phyloP scores from a whole-genome alignment of 2,888 invertebrate species.

The Tachina grossa region DNA sequence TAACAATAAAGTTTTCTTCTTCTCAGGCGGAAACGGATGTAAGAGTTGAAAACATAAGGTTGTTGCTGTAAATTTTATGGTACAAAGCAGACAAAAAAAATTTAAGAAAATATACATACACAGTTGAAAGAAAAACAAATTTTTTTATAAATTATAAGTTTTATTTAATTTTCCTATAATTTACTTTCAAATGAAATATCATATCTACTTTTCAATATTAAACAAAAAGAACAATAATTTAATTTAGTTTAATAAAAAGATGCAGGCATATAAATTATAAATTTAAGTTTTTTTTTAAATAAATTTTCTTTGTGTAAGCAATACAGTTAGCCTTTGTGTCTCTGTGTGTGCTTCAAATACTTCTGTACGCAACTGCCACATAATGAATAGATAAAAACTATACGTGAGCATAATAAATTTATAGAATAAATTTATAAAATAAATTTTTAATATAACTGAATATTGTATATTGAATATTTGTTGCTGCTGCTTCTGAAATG shows the following conservation, averaged over 20 bases:
- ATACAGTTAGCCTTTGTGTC: neutral
- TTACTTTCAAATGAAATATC: neutral
- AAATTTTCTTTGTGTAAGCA: constrained; percentile 10
- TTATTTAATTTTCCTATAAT: neutral
- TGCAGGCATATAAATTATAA: constrained; percentile 23
- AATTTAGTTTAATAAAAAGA: constrained; percentile 20
- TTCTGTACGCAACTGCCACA: neutral
- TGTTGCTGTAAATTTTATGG: constrained; percentile 29
- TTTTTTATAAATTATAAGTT: constrained; percentile 15
- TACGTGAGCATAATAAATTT: constrained; percentile 38
- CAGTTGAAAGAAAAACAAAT: neutral
- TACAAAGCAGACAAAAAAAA: neutral
- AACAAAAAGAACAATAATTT: neutral
- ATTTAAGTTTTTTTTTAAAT: neutral
- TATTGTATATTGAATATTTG: constrained; percentile 14
- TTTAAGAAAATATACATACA: neutral
- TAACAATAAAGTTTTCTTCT: constrained; percentile 55
- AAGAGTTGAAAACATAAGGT: constrained; percentile 64
- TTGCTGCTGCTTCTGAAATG: neutral
- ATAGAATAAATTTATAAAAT: neutral
- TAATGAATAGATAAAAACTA: constrained; percentile 22
- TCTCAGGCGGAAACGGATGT: constrained; percentile 64
- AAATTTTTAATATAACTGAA: neutral
- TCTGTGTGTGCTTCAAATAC: neutral
- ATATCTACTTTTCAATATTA: constrained; percentile 15